Evolutionary conservation across 2,888 invertebrate species (phyloP), one percentile per base, ranked within the genome.

Genomic region (Cephus pulcher): DNA sequence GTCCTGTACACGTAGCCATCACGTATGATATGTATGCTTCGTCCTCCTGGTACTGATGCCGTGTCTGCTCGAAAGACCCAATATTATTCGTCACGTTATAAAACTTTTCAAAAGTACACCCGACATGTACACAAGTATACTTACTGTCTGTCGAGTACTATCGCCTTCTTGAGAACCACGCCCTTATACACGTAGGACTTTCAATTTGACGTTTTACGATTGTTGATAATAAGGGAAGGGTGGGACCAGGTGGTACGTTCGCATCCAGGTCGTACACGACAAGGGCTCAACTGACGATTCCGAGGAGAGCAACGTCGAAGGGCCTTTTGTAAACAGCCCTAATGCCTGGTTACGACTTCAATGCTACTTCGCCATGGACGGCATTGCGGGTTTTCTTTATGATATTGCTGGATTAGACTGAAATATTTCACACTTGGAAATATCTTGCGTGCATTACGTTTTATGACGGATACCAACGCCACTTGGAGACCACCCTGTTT

Each of bases 341-440:
- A 91, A 91, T 91, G 89, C 90, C 89, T 86, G 90, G 91, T 91
- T 91, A 91, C 89, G 90, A 91, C 88, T 88, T 83, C 79, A 82
- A 83, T 80, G 84, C 82, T 80, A 84, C 82, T 73, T 83, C 82
- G 81, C 78, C 83, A 82, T 84, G 84, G 78, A 83, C 82, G 84
- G 80, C 84, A 82, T 81, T 80, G 83, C 83, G 84, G 80, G 82
- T 85, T 84, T 91, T 91, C 90, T 91, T 91, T 91, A 91, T 89
- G 91, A 91, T 91, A 91, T 91, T 91, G 91, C 90, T 86, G 90
- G 91, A 91, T 91, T 91, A 91, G 90, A 89, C 88, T 87, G 86
- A 88, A 89, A 91, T 91, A 91, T 91, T 91, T 91, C 87, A 90
- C 91, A 91, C 90, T 91, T 86, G 89, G 88, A 90, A 88, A 88